Percentiles rank a stretch among this genome's conserved stretches.
Evolutionary conservation across 2,797 vertebrate species (phyloP).

Genomic region (Hippopotamyrus pictus): DNA sequence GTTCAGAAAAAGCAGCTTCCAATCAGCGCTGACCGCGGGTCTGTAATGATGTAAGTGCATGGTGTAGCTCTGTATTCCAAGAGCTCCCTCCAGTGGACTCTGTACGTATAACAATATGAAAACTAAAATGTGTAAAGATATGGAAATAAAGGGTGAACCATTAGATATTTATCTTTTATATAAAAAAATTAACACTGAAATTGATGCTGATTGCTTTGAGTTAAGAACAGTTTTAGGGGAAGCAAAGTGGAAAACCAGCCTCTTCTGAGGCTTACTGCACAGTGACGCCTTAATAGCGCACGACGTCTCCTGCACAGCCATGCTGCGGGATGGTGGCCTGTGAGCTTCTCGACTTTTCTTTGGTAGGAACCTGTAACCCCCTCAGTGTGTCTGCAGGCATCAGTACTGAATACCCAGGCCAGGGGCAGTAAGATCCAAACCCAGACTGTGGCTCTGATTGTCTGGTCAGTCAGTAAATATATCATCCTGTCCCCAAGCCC

Average conservation of each 20-base stretch:
- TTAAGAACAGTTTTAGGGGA: neutral
- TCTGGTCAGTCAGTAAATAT: neutral
- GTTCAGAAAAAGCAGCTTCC: neutral
- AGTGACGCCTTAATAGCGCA: neutral
- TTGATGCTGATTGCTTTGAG: neutral
- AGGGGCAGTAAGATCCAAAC: neutral
- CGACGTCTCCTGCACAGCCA: neutral
- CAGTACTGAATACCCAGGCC: neutral
- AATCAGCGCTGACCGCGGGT: neutral
- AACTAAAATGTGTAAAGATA: neutral
- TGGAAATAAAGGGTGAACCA: neutral
- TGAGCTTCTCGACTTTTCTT: neutral
- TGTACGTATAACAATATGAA: neutral
- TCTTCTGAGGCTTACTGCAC: neutral
- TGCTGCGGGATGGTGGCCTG: neutral
- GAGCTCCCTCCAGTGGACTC: constrained; percentile 5
- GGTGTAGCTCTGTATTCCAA: neutral
- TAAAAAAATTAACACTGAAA: neutral
- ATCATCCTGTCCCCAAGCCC: neutral
- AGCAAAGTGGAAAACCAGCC: neutral
- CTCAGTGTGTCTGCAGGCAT: neutral
- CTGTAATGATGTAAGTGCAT: neutral
- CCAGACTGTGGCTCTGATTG: neutral
- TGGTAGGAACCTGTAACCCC: neutral
- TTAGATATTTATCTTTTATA: neutral